phyloP scores from a whole-genome alignment of 2,888 invertebrate species.

The Sinodicranocentrus sp. region DNA sequence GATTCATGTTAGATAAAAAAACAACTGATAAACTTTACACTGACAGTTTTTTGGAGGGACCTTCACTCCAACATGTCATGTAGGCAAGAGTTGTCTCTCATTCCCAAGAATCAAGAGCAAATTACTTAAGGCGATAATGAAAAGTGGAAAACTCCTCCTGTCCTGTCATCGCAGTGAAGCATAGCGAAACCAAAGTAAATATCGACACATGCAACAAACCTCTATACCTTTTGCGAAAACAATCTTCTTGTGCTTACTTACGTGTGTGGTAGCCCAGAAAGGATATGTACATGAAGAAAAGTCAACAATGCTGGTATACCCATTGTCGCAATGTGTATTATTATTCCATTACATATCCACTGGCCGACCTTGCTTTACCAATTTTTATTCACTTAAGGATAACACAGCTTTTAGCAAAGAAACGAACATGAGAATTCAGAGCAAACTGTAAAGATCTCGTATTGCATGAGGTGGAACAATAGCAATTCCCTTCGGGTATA shows the following conservation, averaged over 20 bases:
- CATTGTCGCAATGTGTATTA: slow-evolving; percentile 15
- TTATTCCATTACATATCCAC: too few species aligned
- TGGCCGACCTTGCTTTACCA: slow-evolving; percentile 64
- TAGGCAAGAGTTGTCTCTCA: too few species aligned
- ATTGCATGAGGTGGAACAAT: not conserved
- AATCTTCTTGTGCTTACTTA: too few species aligned
- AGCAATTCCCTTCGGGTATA: not conserved
- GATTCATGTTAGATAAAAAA: not conserved
- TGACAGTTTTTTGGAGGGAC: slow-evolving; percentile 6
- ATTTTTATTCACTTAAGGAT: slow-evolving; percentile 29
- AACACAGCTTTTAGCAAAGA: slow-evolving; percentile 10
- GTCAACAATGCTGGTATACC: too few species aligned
- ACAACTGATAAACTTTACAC: too few species aligned
- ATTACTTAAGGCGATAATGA: slow-evolving; percentile 56
- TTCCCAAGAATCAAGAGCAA: slow-evolving; percentile 58
- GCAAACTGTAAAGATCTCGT: too few species aligned
- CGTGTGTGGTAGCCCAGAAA: too few species aligned
- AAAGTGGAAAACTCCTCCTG: slow-evolving; percentile 17
- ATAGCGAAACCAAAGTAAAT: not conserved
- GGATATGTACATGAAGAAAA: too few species aligned
- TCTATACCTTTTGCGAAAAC: too few species aligned
- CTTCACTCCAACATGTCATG: slow-evolving; percentile 44
- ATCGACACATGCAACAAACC: not conserved
- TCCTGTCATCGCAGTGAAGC: not conserved
- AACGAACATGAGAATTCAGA: slow-evolving; percentile 27